phyloP scores from a whole-genome alignment of 2,797 vertebrate genomes.

The Paedocypris micromegethes region DNA sequence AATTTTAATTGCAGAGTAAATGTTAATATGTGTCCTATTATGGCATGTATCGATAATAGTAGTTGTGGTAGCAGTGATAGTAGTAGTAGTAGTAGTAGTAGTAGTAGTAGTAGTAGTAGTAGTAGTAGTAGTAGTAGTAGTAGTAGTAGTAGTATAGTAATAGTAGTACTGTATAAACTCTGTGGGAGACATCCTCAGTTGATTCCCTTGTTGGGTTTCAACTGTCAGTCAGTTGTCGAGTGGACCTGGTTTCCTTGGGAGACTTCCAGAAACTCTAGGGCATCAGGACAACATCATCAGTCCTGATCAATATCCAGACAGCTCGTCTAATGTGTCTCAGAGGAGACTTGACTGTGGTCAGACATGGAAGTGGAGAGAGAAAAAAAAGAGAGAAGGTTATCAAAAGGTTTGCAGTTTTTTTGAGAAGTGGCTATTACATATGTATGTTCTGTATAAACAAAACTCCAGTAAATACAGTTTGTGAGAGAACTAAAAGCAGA shows the following conservation, averaged over 20 bases:
- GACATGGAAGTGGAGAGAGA: not conserved
- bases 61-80: no score
- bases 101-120: no score
- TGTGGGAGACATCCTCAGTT: not conserved
- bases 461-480: no score
- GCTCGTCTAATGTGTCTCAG: constrained; percentile 17
- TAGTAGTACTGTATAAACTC: no score
- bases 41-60: no score
- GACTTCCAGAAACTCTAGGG: not conserved
- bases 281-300: constrained; percentile 27
- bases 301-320: constrained; percentile 43
- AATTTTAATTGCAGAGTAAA: no score
- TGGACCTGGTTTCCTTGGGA: not conserved
- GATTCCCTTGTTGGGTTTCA: not conserved
- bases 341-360: not conserved
- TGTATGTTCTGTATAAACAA: no score
- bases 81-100: no score
- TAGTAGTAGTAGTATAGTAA: no score
- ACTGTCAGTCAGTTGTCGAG: constrained; percentile 4
- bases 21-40: no score
- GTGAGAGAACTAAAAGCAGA: no score
- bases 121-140: no score
- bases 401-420: constrained; percentile 10
- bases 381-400: constrained; percentile 1
- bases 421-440: not conserved